Evolutionary conservation across 2,113 vertebrate genomes (phyloP).

Genomic region (Hippoglossus stenolepis): DNA sequence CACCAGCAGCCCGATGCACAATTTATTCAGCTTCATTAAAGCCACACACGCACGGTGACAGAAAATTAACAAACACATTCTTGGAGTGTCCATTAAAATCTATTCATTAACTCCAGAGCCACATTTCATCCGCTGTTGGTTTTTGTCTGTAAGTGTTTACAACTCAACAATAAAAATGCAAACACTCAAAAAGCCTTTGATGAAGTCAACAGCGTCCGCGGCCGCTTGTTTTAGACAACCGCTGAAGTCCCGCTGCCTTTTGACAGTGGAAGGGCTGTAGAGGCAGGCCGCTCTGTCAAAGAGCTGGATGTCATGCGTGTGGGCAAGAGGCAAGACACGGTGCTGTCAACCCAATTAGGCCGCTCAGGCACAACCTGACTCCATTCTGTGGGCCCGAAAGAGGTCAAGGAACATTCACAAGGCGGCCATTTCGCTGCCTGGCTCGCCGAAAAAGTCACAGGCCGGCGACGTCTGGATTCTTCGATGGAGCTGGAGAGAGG

Average conservation of each 20-base stretch:
- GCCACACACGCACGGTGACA: not conserved
- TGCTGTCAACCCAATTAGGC: constrained; percentile 72
- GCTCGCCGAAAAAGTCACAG: constrained; percentile 17
- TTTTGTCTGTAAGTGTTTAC: constrained; percentile 54
- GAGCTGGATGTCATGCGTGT: constrained; percentile 53
- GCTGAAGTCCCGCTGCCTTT: constrained; percentile 29
- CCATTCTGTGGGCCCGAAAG: constrained; percentile 69
- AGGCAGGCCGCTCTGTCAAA: constrained; percentile 46
- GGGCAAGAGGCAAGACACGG: constrained; percentile 55
- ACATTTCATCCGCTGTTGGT: constrained; percentile 49
- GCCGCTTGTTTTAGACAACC: constrained; percentile 54
- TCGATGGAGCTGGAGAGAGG: constrained; percentile 7
- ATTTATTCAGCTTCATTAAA: constrained; percentile 66
- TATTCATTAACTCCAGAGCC: constrained; percentile 56
- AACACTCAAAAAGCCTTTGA: constrained; percentile 37
- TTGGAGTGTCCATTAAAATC: constrained; percentile 62
- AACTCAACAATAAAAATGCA: constrained; percentile 45
- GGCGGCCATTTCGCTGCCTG: constrained; percentile 6
- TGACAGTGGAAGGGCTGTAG: constrained; percentile 32
- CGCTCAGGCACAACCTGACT: constrained; percentile 60
- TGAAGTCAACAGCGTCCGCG: constrained; percentile 17
- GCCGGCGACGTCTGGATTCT: constrained; percentile 5
- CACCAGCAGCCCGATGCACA: constrained; percentile 45
- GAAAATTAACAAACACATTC: constrained; percentile 63
- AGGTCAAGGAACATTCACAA: constrained; percentile 67